Evolutionary conservation across 2,888 invertebrate genomes (phyloP), one percentile per base, ranked within the genome.

Genomic region (Clostera curtula): DNA sequence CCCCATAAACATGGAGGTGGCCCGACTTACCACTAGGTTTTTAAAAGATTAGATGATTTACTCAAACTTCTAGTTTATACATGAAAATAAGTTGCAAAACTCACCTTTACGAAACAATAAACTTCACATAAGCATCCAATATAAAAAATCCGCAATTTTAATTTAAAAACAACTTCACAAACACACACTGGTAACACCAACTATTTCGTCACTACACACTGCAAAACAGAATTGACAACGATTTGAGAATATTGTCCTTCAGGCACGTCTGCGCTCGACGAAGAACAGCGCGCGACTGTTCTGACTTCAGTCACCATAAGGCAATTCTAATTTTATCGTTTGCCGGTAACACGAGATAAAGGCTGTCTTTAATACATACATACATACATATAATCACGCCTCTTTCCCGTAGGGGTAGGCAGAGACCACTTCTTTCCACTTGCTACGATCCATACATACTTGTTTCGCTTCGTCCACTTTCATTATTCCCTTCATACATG

Each of bases 321-420:
- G 50, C 64, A 63, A 66, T 72, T 79, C 80, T 82, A 83, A 80
- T 76, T 82, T 77, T 80, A 74, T 73, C 76, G 64, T 79, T 60
- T 56, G 60, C 66, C 62, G 77, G 82, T 83, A 82, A 82, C 67
- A 77, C 77, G 80, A 80, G 79, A 80, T 83, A 80, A 77, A 76
- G 23, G 70, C 64, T 64, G 64, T 66, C 71, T 73, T 77, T 80
- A 76, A 75, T 72, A 66, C 64, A 64, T n/a, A n/a, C n/a, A n/a
- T n/a, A n/a, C n/a, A n/a, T n/a, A n/a, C n/a, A n/a, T n/a, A n/a
- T n/a, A n/a, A n/a, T n/a, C n/a, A n/a, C n/a, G n/a, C n/a, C n/a
- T n/a, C n/a, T n/a, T n/a, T n/a, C n/a, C n/a, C n/a, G n/a, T n/a
- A n/a, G n/a, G n/a, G n/a, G n/a, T n/a, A n/a, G n/a, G n/a, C n/a